Base-by-base conservation (phyloP, 2,797 vertebrate genomes). In the Lutra lutra region DNA sequence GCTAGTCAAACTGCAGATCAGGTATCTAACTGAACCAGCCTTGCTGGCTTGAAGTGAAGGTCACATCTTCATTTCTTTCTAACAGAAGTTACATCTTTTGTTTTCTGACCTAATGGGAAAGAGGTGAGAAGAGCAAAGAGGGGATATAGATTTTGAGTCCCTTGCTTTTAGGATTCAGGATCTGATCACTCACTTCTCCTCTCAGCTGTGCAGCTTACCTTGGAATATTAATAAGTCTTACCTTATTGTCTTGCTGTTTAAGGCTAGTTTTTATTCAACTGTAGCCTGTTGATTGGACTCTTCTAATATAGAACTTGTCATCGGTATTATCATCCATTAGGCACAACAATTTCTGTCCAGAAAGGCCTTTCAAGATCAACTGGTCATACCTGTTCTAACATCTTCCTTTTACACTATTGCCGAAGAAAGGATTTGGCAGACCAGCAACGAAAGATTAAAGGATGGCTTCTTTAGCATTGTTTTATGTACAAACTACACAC, bases 121-220 rank as follows among this genome's bases (percentile, higher is more conserved):
- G 54, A 87, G 7, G 9, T 43, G 15, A 70, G 56, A 87, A 15
- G 91, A 92, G 14, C 25, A 91, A 64, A 17, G 72, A 86, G 85
- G 91, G 32, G 32, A 54, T 43, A n/a, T 3, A 54, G 60, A 60
- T n/a, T 94, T 62, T 77, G 82, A 87, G 77, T 93, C 87, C 73
- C 86, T 5, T 96, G 54, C 18, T 93, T 97, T 86, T 91, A 90
- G 88, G 72, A 86, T 73, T 91, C 38, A 91, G 77, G 75, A 51
- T 86, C 27, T 88, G 48, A 51, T 83, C 73, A 21, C 68, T 66
- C 25, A 48, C 38, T 77, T 95, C 20, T 80, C 54, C 40, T 91
- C 86, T 93, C 51, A 70, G 5, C 68, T 90, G 9, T 56, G 43
- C 35, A 10, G 11, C 21, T 87, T n/a, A 27, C 35, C 23, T 75